Evolutionary conservation across 2,113 vertebrate genomes (phyloP).

Genomic region (Scomber japonicus): DNA sequence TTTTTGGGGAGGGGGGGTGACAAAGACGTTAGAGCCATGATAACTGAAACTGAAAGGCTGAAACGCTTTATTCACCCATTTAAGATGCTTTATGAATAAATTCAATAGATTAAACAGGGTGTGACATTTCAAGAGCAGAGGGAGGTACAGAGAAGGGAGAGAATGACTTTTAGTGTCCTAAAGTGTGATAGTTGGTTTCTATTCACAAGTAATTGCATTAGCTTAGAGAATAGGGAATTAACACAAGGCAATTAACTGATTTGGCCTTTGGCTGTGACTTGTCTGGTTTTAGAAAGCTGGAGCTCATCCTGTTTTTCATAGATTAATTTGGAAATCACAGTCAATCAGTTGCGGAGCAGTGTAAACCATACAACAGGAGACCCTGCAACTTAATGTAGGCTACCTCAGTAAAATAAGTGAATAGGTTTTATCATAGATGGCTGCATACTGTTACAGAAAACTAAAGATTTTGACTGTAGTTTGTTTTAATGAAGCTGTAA

Average conservation of each 20-base stretch:
- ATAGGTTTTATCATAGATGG: neutral
- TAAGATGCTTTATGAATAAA: conserved; percentile 35
- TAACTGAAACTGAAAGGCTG: conserved; percentile 26
- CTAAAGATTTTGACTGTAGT: neutral
- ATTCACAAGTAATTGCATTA: conserved; percentile 82
- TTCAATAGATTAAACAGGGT: conserved; percentile 53
- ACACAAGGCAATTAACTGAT: conserved; percentile 79
- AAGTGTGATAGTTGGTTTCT: conserved; percentile 75
- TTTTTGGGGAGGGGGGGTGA: neutral
- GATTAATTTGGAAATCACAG: conserved; percentile 66
- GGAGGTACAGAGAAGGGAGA: conserved; percentile 16
- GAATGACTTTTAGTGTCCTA: conserved; percentile 56
- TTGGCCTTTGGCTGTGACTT: conserved; percentile 80
- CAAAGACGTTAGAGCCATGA: conserved; percentile 4
- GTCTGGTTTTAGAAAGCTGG: conserved; percentile 66
- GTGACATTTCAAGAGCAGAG: conserved; percentile 60
- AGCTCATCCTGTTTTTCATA: conserved; percentile 67
- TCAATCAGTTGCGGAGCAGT: conserved; percentile 47
- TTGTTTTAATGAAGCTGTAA: conserved; percentile 27
- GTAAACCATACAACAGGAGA: conserved; percentile 26
- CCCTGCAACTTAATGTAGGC: neutral
- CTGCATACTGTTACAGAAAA: neutral
- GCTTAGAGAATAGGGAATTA: conserved; percentile 77
- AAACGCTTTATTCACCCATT: neutral
- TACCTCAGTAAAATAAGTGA: conserved; percentile 13